These are phyloP conservation scores for Seriola dumerili DNA, from an alignment of 2,113 vertebrate species.

Conservation along the genomic window DNA sequence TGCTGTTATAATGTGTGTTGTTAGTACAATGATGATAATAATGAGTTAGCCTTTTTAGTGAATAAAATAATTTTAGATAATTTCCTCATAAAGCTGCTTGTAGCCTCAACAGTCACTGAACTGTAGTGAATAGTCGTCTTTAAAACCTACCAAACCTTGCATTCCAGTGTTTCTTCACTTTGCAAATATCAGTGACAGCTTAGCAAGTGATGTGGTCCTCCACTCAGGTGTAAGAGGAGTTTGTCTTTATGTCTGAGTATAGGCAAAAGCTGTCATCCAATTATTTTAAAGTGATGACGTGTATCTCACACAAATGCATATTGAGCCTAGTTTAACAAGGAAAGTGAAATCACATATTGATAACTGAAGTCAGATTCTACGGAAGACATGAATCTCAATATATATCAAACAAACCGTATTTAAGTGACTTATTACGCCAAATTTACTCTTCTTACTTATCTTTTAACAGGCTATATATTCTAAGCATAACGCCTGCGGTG, in stretches of 20 bases:
- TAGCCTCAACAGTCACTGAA: not conserved
- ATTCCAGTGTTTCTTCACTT: not conserved
- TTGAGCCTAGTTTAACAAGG: not conserved
- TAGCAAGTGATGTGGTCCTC: not conserved
- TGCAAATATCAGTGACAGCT: not conserved
- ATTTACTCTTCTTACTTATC: conserved; percentile 57
- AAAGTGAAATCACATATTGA: conserved; percentile 3
- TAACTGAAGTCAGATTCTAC: conserved; percentile 1
- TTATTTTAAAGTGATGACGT: no score
- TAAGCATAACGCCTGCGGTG: conserved; percentile 45
- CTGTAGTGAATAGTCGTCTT: not conserved
- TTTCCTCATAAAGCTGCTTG: not conserved
- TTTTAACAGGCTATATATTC: conserved; percentile 64
- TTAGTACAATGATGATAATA: not conserved
- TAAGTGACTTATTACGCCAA: conserved; percentile 19
- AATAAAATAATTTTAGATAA: not conserved
- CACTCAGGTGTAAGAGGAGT: not conserved
- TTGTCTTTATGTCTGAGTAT: not conserved
- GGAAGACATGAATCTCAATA: not conserved
- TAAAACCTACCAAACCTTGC: not conserved
- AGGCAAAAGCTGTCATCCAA: not conserved
- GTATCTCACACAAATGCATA: not conserved
- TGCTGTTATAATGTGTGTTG: not conserved
- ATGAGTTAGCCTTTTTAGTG: not conserved
- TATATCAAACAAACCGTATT: not conserved